These are phyloP conservation scores for Danionella dracula DNA, from an alignment of 2,797 vertebrate species.

Conservation along the genomic window DNA sequence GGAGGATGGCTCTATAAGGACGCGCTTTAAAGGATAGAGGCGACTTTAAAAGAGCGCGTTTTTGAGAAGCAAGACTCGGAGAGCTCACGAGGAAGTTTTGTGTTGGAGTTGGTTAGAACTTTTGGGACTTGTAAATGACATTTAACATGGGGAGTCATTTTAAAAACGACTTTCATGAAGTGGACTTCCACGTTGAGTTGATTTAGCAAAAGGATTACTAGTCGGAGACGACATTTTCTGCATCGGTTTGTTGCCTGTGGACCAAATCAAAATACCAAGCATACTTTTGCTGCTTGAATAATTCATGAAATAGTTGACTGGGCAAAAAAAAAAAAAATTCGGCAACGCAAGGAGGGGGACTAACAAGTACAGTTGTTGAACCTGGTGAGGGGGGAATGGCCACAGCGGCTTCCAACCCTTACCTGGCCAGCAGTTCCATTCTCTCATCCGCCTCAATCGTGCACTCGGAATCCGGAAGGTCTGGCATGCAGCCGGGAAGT, in stretches of 20 bases:
- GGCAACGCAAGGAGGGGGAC: conserved; percentile 50
- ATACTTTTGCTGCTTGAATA: conserved; percentile 51
- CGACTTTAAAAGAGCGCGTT: conserved; percentile 26
- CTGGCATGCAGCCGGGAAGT: conserved; percentile 87
- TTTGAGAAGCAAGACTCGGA: too few relatives aligned
- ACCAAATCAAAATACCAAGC: conserved; percentile 41
- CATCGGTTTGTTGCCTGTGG: conserved; percentile 28
- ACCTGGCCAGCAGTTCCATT: conserved; percentile 86
- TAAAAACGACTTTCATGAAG: conserved; percentile 11
- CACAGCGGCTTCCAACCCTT: conserved; percentile 90
- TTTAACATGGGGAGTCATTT: conserved; percentile 17
- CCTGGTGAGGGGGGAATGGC: conserved; percentile 78
- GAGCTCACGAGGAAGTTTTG: too few relatives aligned
- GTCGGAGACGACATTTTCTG: too few relatives aligned
- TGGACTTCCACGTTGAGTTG: conserved; percentile 39
- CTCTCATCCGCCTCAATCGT: conserved; percentile 82
- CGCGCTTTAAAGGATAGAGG: conserved; percentile 15
- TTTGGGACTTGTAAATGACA: not conserved
- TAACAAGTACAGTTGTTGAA: conserved; percentile 42
- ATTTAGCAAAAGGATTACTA: not conserved
- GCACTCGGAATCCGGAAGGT: conserved; percentile 82
- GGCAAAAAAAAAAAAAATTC: conserved; percentile 47
- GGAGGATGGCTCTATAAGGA: conserved; percentile 17
- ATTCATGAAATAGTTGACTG: conserved; percentile 54
- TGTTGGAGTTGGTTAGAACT: too few relatives aligned